Evolutionary conservation across 2,113 vertebrate genomes (phyloP).

Genomic region (Scomber colias): DNA sequence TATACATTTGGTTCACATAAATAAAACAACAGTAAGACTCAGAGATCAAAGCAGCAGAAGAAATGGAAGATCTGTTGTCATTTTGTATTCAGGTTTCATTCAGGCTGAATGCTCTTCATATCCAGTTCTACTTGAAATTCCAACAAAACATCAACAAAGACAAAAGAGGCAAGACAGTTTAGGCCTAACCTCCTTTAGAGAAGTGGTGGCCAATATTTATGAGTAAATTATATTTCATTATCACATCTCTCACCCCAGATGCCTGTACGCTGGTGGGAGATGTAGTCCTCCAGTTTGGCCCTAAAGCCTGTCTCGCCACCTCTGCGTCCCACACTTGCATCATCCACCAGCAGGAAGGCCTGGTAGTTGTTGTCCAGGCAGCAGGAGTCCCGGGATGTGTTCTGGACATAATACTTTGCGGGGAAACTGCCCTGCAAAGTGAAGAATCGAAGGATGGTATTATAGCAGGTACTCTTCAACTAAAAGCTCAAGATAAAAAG

Average conservation of each 20-base stretch:
- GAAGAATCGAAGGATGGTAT: not conserved
- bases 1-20: not conserved
- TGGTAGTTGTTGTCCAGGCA: slow-evolving; percentile 91
- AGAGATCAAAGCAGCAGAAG: no score
- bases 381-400: slow-evolving; percentile 69
- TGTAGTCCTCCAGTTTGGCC: slow-evolving; percentile 86
- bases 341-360: slow-evolving; percentile 91
- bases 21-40: not conserved
- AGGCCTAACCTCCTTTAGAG: not conserved
- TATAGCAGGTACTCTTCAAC: not conserved
- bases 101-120: not conserved
- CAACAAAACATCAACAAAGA: not conserved
- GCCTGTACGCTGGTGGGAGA: slow-evolving; percentile 89
- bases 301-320: slow-evolving; percentile 88
- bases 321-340: slow-evolving; percentile 85
- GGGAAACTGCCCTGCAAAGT: slow-evolving; percentile 89
- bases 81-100: not conserved
- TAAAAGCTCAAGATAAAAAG: not conserved
- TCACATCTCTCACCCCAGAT: slow-evolving; percentile 83
- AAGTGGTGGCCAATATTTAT: no score
- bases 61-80: no score
- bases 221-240: not conserved
- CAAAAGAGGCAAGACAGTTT: no score
- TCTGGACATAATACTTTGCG: slow-evolving; percentile 81
- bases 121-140: not conserved